Evolutionary conservation across 2,888 invertebrate species (phyloP).

Genomic region (Eupithecia subumbrata): DNA sequence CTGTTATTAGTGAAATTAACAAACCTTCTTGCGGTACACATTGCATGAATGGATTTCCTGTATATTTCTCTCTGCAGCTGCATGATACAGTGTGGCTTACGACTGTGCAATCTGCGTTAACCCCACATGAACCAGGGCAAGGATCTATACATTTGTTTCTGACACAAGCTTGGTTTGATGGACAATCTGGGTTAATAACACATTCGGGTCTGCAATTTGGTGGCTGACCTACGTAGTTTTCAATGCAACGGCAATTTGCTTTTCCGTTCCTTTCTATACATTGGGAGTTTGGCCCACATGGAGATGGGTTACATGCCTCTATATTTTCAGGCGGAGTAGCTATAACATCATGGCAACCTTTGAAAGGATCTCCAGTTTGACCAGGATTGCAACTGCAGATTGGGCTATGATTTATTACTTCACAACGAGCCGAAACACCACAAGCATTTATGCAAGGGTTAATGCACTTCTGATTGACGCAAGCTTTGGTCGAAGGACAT

Average conservation of each 20-base stretch:
- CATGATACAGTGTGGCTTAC: slow-evolving; percentile 93
- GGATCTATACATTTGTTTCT: slow-evolving; percentile 92
- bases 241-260: slow-evolving; percentile 90
- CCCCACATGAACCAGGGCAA: slow-evolving; percentile 92
- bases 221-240: slow-evolving; percentile 90
- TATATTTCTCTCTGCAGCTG: slow-evolving; percentile 89
- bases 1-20: slow-evolving; percentile 16
- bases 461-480: slow-evolving; percentile 91
- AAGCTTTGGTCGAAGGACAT: slow-evolving; percentile 91
- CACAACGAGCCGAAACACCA: slow-evolving; percentile 90
- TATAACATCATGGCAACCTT: slow-evolving; percentile 86
- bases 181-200: slow-evolving; percentile 91
- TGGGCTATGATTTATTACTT: slow-evolving; percentile 93
- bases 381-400: slow-evolving; percentile 92
- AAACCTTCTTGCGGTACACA: slow-evolving; percentile 86
- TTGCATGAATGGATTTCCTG: slow-evolving; percentile 93
- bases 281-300: slow-evolving; percentile 92
- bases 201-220: slow-evolving; percentile 94
- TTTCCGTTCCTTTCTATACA: slow-evolving; percentile 87
- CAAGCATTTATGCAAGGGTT: slow-evolving; percentile 94
- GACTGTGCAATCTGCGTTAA: slow-evolving; percentile 91
- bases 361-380: slow-evolving; percentile 92
- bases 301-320: slow-evolving; percentile 89
- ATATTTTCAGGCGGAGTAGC: slow-evolving; percentile 63
- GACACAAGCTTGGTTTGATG: slow-evolving; percentile 90